Percentiles rank a stretch among this genome's conserved stretches.
Evolutionary conservation across 2,888 invertebrate genomes (phyloP).

Genomic region (Octodonta nipae): DNA sequence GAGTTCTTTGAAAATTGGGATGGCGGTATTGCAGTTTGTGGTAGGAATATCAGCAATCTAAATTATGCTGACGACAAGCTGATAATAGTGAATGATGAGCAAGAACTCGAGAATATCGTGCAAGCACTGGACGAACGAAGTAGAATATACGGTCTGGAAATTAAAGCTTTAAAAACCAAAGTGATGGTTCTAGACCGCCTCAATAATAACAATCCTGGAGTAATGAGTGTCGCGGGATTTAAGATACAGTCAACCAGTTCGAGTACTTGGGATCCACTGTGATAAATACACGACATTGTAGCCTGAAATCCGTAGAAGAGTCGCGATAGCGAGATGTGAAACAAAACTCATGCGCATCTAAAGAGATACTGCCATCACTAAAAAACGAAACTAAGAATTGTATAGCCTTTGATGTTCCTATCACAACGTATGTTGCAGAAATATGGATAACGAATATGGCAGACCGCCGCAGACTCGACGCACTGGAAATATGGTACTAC

Average conservation of each 20-base stretch:
- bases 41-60: neutral
- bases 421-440: constrained; percentile 3
- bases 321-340: neutral
- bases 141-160: constrained; percentile 1
- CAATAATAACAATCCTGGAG: constrained; percentile 1
- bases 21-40: neutral
- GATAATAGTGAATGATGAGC: constrained; percentile 1
- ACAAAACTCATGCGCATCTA: neutral
- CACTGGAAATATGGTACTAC: constrained; percentile 1
- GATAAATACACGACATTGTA: neutral
- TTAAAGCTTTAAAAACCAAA: neutral
- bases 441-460: constrained; percentile 2
- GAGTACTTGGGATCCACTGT: too few relatives aligned
- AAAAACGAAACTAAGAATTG: neutral
- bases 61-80: neutral
- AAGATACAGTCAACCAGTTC: constrained; percentile 1
- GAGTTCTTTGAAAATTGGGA: neutral
- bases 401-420: constrained; percentile 2
- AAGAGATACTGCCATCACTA: constrained; percentile 2
- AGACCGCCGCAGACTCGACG: constrained; percentile 1
- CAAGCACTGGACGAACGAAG: constrained; percentile 1
- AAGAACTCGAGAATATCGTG: neutral
- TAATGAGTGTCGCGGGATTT: neutral
- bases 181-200: constrained; percentile 1
- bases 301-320: neutral